Base-by-base conservation (phyloP, 2,797 vertebrate species). In the Dermochelys coriacea region DNA sequence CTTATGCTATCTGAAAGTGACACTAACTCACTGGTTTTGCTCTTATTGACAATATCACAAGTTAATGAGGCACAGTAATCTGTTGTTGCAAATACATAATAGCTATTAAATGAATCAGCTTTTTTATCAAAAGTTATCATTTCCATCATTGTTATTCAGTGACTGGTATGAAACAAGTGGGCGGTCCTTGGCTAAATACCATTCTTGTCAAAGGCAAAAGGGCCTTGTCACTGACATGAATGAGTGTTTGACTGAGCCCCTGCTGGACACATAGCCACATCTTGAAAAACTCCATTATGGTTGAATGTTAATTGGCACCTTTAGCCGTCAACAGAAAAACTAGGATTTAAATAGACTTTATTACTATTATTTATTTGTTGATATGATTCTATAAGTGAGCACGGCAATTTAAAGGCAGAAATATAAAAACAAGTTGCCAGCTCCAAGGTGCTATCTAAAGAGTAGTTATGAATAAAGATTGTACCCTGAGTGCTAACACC, bases 251-350 rank as follows among this genome's bases (percentile, higher is more conserved):
- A 84, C 91, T 93, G 71, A 91, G 90, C 86, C 4, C 25, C 23
- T 85, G 59, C 41, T 81, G 61, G 50, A 94, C 88, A 93, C 85
- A 85, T 92, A 96, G n/a, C 23, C 80, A 14, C 37, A 50, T 84
- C 61, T 89, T 86, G 0, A 51, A 90, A 81, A 92, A 83, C 2
- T n/a, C 0, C 6, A 49, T 47, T 25, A 49, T 49, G 47, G 74
- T 5, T 77, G 45, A 77, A 47, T 49, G 45, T 74, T 49, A 77
- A 77, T 47, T 75, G 45, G 14, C 15, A 16, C 45, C 8, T 47
- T 75, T 49, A 47, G 23, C 25, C 5, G 45, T 12, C 27, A 29
- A 23, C 41, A 29, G 14, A 75, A 75, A 45, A 75, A 45, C 45
- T 47, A 47, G 45, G 12, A 7, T 41, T 71, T 71, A 71, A 37